Percentiles rank a stretch among this genome's conserved stretches.
Conservation (phyloP, 2,113 vertebrate species). For the Serinus canaria region DNA sequence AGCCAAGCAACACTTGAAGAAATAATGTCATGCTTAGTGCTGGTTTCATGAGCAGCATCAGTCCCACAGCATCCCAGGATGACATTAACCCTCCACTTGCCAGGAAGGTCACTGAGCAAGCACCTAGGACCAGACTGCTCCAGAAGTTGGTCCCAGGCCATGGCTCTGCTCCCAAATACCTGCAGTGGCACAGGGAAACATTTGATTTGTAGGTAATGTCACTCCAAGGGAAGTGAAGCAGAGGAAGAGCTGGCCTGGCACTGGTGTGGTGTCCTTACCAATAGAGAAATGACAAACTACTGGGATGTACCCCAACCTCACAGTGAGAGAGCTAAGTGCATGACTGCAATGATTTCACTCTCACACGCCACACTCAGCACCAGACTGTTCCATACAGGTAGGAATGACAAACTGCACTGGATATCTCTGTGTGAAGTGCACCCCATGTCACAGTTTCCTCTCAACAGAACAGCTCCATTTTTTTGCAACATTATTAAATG, state of each 20-base stretch:
- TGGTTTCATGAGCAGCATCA: not conserved
- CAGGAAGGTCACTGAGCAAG: not conserved
- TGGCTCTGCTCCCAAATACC: not conserved
- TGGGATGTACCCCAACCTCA: rapidly evolving
- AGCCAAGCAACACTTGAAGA: not conserved
- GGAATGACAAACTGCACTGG: not conserved
- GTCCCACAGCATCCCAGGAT: not conserved
- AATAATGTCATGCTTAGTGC: not conserved
- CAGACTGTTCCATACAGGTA: not conserved
- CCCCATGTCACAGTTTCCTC: not conserved
- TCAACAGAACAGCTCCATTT: not conserved
- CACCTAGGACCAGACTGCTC: not conserved
- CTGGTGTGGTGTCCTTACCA: not conserved
- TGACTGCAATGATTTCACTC: not conserved
- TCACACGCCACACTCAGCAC: not conserved
- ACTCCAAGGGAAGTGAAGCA: not conserved
- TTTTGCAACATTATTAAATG: not conserved
- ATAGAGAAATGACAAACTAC: rapidly evolving
- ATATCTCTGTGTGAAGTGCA: not conserved
- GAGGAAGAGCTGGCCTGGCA: not conserved
- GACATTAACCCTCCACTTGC: not conserved
- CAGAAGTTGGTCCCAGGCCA: not conserved
- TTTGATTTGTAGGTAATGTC: not conserved
- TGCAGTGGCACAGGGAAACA: not conserved
- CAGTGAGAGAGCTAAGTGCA: rapidly evolving